phyloP scores from a whole-genome alignment of 2,888 invertebrate genomes.

The Ormia ochracea region DNA sequence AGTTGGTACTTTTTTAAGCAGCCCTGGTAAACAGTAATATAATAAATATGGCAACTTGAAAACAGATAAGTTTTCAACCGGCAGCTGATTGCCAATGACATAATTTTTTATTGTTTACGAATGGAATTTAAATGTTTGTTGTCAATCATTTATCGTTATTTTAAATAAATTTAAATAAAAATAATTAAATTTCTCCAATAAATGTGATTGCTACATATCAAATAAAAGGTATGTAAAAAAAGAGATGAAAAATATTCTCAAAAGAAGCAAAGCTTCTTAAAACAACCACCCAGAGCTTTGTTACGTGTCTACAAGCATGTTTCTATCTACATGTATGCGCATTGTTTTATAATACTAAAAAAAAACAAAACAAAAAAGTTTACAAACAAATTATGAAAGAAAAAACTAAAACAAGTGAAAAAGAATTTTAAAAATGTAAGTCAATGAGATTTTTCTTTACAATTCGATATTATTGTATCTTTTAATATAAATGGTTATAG shows the following conservation, averaged over 20 bases:
- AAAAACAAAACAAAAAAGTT: constrained; percentile 4
- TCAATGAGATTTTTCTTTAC: background rate
- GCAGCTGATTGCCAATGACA: constrained; percentile 40
- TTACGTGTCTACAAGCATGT: constrained; percentile 38
- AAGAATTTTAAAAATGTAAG: background rate
- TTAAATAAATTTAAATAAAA: constrained; percentile 11
- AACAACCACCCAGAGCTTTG: constrained; percentile 13
- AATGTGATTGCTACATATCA: constrained; percentile 30
- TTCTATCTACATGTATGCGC: background rate
- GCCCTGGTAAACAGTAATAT: background rate
- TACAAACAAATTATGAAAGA: constrained; percentile 1
- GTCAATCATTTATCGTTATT: constrained; percentile 37
- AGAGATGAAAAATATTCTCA: background rate
- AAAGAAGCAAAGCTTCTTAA: constrained; percentile 11
- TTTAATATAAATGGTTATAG: background rate
- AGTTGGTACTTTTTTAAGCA: background rate
- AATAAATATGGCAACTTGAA: background rate
- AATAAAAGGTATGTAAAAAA: constrained; percentile 17
- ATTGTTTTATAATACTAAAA: constrained; percentile 29
- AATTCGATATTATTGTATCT: background rate
- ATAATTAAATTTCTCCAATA: background rate
- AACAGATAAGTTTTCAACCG: background rate
- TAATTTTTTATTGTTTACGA: constrained; percentile 50
- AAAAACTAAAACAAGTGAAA: background rate
- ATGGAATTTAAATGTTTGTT: constrained; percentile 11